Evolutionary conservation across 2,113 vertebrate species (phyloP), one percentile per base, ranked within the genome.

Genomic region (Ptychochromis oligacanthus): DNA sequence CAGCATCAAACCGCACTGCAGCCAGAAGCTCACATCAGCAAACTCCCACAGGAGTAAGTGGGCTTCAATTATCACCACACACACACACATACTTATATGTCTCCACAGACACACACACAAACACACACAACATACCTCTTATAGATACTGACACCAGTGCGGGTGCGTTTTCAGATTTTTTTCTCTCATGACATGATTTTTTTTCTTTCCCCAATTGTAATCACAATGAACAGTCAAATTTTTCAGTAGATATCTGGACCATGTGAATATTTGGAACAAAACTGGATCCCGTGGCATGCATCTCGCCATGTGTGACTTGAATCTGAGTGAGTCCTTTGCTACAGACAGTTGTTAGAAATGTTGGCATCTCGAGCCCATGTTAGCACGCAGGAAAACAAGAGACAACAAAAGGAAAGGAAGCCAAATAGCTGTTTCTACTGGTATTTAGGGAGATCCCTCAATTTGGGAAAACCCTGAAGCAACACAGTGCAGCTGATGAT

Each of bases 1-100:
- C 95, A 96, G 96, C 96, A 95, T 95, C 96, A 96, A 97, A 97
- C 95, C 95, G 80, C 89, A 93, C 70, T 60, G 81, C 89, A 89
- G 79, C 82, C 77, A 76, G 43, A 80, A 40, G 65, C 86, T 61
- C 80, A 62, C 88, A 79, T 83, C 89, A 78, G 77, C 11, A 3
- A 59, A 5, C 46, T 90, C 91, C 91, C 93, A 64, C 24, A 22
- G 87, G 88, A 87, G 70, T 62, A 1, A 76, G 80, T 55, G 77
- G 75, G 89, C 93, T 93, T 92, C 93, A 89, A 90, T 91, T 92
- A 94, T 93, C 90, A 90, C 88, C 86, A 79, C 88, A 90, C 84
- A 80, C 85, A 40, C 60, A 70, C 67, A 52, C 36, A 75, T 59
- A 52, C 55, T 43, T 57, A 78, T 57, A 81, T 36, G 49, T 77